Evolutionary conservation across 2,113 vertebrate genomes (phyloP).

Genomic region (Cheirogaleus medius): DNA sequence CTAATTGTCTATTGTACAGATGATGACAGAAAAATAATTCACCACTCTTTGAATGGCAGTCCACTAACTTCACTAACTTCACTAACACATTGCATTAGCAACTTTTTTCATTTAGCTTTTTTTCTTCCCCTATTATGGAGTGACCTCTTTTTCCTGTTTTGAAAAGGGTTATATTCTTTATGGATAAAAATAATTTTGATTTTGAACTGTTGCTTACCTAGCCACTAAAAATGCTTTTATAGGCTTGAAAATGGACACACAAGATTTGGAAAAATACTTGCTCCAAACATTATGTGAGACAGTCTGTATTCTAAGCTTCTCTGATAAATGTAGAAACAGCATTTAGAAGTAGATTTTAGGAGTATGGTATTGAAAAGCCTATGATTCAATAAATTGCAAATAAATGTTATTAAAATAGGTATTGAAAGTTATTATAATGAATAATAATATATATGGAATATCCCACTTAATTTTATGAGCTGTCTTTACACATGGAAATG

Average conservation of each 20-base stretch:
- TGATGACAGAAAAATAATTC: slow-evolving; percentile 11
- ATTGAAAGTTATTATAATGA: not conserved
- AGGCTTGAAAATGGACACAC: not conserved
- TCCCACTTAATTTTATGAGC: not conserved
- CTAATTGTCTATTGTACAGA: not conserved
- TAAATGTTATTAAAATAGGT: not conserved
- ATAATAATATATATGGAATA: not conserved
- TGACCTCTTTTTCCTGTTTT: slow-evolving; percentile 18
- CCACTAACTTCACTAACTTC: slow-evolving; percentile 6
- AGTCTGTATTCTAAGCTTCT: not conserved
- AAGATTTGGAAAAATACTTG: not conserved
- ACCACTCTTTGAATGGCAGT: not conserved
- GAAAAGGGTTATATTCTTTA: slow-evolving; percentile 16
- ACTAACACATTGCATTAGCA: not conserved
- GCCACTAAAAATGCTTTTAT: not conserved
- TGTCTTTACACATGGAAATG: not conserved
- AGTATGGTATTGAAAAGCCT: not conserved
- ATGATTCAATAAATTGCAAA: not conserved
- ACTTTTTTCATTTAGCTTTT: slow-evolving; percentile 8
- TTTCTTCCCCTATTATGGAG: not conserved
- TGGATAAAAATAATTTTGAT: not conserved
- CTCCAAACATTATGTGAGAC: not conserved
- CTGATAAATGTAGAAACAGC: not conserved
- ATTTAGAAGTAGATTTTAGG: not conserved
- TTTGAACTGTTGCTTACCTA: not conserved